Evolutionary conservation across 2,888 invertebrate genomes (phyloP).

Genomic region (Dicyrtoma fusca): DNA sequence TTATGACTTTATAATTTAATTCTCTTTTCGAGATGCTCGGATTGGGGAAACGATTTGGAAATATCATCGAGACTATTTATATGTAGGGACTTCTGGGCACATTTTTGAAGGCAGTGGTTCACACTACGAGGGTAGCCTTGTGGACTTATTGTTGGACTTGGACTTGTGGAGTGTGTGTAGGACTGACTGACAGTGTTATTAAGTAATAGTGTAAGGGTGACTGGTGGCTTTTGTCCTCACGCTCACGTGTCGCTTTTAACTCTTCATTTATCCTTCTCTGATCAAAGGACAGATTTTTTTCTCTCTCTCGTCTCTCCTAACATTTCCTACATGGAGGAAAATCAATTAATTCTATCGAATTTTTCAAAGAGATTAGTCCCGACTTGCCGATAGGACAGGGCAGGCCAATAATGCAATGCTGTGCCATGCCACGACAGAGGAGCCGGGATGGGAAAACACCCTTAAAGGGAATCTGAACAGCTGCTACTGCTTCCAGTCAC

Average conservation of each 20-base stretch:
- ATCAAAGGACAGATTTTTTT: not conserved
- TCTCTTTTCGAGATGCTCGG: too few species aligned
- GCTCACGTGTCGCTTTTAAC: constrained; percentile 28
- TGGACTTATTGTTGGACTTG: not conserved
- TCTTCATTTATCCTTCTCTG: constrained; percentile 28
- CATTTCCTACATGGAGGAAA: constrained; percentile 25
- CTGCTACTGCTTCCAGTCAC: constrained; percentile 15
- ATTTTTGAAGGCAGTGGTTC: too few species aligned
- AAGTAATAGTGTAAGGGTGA: constrained; percentile 33
- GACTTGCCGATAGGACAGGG: constrained; percentile 8
- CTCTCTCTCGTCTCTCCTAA: not conserved
- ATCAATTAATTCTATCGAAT: constrained; percentile 44
- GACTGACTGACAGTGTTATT: constrained; percentile 31
- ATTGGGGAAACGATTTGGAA: not conserved
- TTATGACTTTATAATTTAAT: too few species aligned
- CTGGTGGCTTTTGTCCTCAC: constrained; percentile 29
- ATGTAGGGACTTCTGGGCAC: too few species aligned
- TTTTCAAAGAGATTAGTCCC: constrained; percentile 39
- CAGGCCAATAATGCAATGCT: not conserved
- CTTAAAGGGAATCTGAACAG: constrained; percentile 33
- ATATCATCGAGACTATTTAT: too few species aligned
- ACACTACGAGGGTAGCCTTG: not conserved
- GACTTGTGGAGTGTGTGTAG: not conserved
- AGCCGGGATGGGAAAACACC: constrained; percentile 22
- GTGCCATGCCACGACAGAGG: not conserved